These are phyloP conservation scores for Hormaphis cornu DNA, from an alignment of 1,140 invertebrate species.

Conservation along the genomic window DNA sequence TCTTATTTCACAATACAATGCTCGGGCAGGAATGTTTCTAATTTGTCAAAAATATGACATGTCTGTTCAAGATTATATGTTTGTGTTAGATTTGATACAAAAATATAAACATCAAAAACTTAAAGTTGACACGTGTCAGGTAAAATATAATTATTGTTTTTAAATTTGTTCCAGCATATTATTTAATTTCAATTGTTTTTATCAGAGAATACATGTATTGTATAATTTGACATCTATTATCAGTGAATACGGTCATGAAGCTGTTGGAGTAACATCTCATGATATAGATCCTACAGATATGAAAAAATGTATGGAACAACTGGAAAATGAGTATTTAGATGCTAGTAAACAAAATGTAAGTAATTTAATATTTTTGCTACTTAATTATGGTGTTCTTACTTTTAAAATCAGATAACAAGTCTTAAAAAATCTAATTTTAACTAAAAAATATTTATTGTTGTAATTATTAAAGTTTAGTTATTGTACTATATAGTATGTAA, in stretches of 20 bases:
- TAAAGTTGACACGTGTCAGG: constrained; percentile 51
- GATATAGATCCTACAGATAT: constrained; percentile 49
- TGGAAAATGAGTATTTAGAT: constrained; percentile 55
- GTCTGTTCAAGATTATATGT: constrained; percentile 54
- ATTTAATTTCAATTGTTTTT: not conserved
- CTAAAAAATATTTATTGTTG: too few relatives aligned
- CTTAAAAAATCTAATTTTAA: too few relatives aligned
- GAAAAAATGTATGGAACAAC: constrained; percentile 44
- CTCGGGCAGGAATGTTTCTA: constrained; percentile 55
- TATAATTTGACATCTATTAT: constrained; percentile 55
- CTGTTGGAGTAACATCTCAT: constrained; percentile 41
- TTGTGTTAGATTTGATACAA: constrained; percentile 49
- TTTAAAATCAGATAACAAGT: too few relatives aligned
- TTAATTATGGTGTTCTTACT: too few relatives aligned
- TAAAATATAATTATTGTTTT: constrained; percentile 27
- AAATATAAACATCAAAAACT: constrained; percentile 46
- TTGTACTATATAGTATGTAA: too few relatives aligned
- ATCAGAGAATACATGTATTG: constrained; percentile 55
- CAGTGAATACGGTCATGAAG: constrained; percentile 38
- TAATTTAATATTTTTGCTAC: not conserved
- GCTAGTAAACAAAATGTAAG: constrained; percentile 39
- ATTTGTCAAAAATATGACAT: constrained; percentile 47
- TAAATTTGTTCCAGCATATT: not conserved
- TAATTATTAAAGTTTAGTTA: too few relatives aligned
- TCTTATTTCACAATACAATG: constrained; percentile 57